These are phyloP conservation scores for Heterocephalus glaber DNA, from an alignment of 2,113 vertebrate species.

Conservation along the genomic window DNA sequence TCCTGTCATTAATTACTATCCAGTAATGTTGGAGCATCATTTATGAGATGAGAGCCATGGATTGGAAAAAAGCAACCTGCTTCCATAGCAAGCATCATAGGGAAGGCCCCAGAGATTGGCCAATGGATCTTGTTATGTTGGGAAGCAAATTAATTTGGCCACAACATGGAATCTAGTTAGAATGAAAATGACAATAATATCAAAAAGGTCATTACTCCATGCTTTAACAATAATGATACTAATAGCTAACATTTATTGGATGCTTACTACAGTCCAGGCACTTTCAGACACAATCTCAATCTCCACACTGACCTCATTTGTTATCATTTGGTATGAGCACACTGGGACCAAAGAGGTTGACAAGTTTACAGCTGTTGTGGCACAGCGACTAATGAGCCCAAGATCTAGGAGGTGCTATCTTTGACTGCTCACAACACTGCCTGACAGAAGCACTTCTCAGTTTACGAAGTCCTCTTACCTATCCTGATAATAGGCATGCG, in stretches of 20 bases:
- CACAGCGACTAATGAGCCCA: not conserved
- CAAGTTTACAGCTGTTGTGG: not conserved
- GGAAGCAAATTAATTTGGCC: constrained; percentile 3
- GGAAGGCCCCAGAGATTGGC: not conserved
- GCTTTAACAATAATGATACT: not conserved
- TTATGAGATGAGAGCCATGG: not conserved
- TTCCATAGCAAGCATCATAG: not conserved
- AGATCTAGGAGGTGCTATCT: too few relatives aligned
- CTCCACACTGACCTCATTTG: not conserved
- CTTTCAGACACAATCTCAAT: not conserved
- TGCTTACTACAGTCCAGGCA: not conserved
- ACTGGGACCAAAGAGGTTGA: not conserved
- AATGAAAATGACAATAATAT: not conserved
- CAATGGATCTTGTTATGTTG: not conserved
- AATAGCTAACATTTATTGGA: not conserved
- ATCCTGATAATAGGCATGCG: not conserved
- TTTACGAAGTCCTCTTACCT: not conserved
- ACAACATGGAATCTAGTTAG: not conserved
- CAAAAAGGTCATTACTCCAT: not conserved
- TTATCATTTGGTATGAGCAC: not conserved
- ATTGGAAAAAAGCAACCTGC: not conserved
- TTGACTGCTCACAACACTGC: not conserved
- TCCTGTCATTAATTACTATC: not conserved
- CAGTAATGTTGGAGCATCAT: not conserved
- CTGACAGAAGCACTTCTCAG: not conserved